Evolutionary conservation across 2,113 vertebrate genomes (phyloP), one percentile per base, ranked within the genome.

Genomic region (Oryzias curvinotus): DNA sequence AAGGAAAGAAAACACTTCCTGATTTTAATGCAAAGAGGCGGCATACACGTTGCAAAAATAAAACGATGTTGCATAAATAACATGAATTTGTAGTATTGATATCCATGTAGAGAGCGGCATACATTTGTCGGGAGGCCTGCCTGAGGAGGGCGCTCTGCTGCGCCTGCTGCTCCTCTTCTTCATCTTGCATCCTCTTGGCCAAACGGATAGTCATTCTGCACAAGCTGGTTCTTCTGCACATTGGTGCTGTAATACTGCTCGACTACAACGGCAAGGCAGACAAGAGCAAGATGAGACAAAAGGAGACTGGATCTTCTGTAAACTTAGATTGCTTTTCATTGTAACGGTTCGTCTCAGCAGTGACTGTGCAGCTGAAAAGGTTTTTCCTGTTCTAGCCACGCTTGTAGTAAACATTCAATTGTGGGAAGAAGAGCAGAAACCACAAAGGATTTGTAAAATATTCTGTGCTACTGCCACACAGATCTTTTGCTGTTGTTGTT

Each of bases 221-320:
- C 91, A 15, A 93, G 75, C 61, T 78, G 86, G 69, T 77, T 94
- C 77, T 92, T 92, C 80, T 88, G 89, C 30, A 92, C 63, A 23
- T 93, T 91, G 47, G 87, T 92, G 63, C 71, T 90, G 46, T 94
- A 94, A 63, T 90, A 87, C 51, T 93, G 87, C 51, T 92, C 91
- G 41, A 91, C 91, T 93, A 50, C 0, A 17, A 45, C 15, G 4
- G 15, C 1, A 42, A 58, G 8, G n/a, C 4, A 63, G 7, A 50
- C 4, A 6, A 26, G 28, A 10, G 14, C 3, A 55, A 3, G 13
- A 18, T 41, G 15, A 62, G 41, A 36, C 10, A 36, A 12, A 12
- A 36, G 36, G 12, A 36, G 36, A 36, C 36, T 12, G 3, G 10
- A 36, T 12, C 7, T 36, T 36, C 1, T 36, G 30, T 36, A 36